Conservation (phyloP, 2,888 invertebrate species). For the Antitype chi region DNA sequence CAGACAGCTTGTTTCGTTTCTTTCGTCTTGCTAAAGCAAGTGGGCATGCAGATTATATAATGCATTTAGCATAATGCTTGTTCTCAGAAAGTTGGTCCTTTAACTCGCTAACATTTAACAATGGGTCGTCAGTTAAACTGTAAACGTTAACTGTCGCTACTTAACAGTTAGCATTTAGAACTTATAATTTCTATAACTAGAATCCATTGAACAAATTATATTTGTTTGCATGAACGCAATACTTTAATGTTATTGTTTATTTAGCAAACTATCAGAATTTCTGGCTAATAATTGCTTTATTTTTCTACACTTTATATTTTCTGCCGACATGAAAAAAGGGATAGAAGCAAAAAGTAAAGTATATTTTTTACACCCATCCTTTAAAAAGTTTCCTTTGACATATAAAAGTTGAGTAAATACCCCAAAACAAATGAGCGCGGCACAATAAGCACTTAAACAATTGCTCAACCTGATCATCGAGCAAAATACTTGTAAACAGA, state of each 20-base stretch:
- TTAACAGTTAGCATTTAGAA: slow-evolving; percentile 37
- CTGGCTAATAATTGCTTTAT: not conserved
- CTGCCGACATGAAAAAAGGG: not conserved
- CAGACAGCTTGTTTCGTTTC: not conserved
- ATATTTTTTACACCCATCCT: no score
- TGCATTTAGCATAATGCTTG: slow-evolving; percentile 15
- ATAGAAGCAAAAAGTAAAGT: not conserved
- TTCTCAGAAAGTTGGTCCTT: slow-evolving; percentile 28
- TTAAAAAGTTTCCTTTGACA: not conserved
- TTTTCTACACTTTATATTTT: no score
- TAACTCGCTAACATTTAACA: slow-evolving; percentile 30
- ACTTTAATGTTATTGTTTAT: slow-evolving; percentile 28
- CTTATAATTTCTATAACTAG: slow-evolving; percentile 7
- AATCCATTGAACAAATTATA: not conserved
- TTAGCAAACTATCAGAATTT: not conserved
- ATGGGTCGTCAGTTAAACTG: slow-evolving; percentile 41
- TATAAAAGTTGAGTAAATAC: slow-evolving; percentile 27
- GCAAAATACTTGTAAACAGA: slow-evolving; percentile 34
- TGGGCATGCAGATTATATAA: slow-evolving; percentile 1
- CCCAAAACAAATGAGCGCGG: slow-evolving; percentile 7
- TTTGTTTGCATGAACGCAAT: slow-evolving; percentile 2
- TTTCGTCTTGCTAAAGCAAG: not conserved
- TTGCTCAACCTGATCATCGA: slow-evolving; percentile 43
- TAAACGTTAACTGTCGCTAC: slow-evolving; percentile 36
- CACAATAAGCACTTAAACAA: slow-evolving; percentile 14